Base-by-base conservation (phyloP, 2,797 vertebrate species). In the Leptodactylus fallax region DNA sequence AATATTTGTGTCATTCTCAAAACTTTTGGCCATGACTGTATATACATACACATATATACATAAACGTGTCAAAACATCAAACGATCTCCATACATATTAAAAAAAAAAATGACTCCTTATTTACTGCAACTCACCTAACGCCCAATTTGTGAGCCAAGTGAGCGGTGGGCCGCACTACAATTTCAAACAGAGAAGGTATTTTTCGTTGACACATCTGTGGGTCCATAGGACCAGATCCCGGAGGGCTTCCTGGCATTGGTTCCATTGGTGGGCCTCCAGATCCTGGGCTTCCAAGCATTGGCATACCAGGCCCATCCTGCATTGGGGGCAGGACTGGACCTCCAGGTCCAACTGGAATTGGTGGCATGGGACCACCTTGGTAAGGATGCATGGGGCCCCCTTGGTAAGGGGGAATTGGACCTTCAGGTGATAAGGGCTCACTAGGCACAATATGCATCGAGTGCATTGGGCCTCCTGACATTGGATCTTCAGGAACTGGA, bases 141-240 rank as follows among this genome's bases (percentile, higher is more conserved):
- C 97, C 97, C 88, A 99, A 94, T 87, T 99, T 99, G 90, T 99
- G 97, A 0, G 98, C 98, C 90, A 99, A 93, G 90, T 99, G 98
- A 80, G 97, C 97, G 0, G 98, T 99, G 3, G 98, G 98, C 79
- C 98, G 96, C 19, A 99, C 98, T 82, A 98, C 98, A 7, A 99
- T 98, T 93, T 98, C 98, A 83, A 99, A 98, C 74, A 98, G 92
- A 0, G 97, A 99, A 0, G 97, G 97, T 83, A 98, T 98, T 92
- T 98, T 99, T 91, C 96, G 97, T 71, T 95, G 95, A 51, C 90
- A 89, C 88, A 89, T 86, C 45, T 86, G 85, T 47, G 93, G 93
- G 90, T 93, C 95, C 91, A 94, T 91, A 0, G 92, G 86, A 90
- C 23, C 63, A 19, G 51, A 65, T 91, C 49, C 71, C 12, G 23